A percentile compares a stretch with the other conserved stretches of the same genome.
phyloP scores from a whole-genome alignment of 53 echinoderm and acorn worm genomes.

The Temnopleurus reevesii region DNA sequence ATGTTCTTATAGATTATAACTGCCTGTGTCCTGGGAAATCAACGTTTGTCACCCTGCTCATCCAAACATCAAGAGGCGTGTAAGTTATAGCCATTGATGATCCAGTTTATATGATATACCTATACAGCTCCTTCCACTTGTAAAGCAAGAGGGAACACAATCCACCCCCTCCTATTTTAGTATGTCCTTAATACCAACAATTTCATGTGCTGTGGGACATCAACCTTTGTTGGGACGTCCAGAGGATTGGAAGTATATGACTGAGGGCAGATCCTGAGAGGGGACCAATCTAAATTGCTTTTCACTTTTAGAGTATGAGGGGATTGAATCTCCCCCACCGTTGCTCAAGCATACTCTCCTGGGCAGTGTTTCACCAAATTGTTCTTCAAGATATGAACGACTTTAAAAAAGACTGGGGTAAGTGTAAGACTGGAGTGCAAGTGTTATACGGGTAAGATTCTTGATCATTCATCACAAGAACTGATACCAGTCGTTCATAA shows the following conservation, averaged over 20 bases:
- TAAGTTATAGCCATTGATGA: not conserved
- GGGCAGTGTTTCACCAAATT: no score
- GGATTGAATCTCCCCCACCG: not conserved
- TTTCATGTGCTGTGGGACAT: slow-evolving; percentile 79
- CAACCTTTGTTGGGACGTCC: slow-evolving; percentile 90
- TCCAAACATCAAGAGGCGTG: not conserved
- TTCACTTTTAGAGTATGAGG: no score
- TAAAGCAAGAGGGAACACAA: slow-evolving; percentile 86
- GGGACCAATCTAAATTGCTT: no score
- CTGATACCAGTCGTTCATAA: no score
- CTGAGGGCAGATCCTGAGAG: no score
- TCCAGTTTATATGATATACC: no score
- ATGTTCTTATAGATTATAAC: not conserved
- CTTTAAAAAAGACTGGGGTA: no score
- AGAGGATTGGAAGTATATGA: slow-evolving; percentile 88
- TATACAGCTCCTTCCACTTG: not conserved
- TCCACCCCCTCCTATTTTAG: no score
- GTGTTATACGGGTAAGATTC: no score
- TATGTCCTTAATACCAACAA: slow-evolving; percentile 94
- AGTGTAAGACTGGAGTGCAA: no score
- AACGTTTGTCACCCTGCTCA: not conserved
- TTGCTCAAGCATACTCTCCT: not conserved
- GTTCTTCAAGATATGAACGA: no score
- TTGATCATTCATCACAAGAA: no score
- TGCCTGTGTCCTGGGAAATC: not conserved